Evolutionary conservation across 2,888 invertebrate genomes (phyloP).

Genomic region (Phaonia tiefii): DNA sequence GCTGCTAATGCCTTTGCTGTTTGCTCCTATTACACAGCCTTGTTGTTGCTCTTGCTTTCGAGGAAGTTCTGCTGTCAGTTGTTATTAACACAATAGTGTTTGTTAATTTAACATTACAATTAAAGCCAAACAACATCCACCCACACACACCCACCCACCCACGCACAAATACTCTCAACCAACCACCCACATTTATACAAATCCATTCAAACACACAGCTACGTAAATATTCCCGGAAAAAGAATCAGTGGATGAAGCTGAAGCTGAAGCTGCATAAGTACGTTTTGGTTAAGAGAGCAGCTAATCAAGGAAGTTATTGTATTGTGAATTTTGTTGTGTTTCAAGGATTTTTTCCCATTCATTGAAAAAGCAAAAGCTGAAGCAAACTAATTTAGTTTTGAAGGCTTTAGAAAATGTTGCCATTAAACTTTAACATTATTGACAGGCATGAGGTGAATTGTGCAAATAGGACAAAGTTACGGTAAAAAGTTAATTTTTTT

Average conservation of each 20-base stretch:
- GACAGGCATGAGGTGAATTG: not conserved
- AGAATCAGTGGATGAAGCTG: slow-evolving; percentile 19
- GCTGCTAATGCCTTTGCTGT: not conserved
- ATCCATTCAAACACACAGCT: slow-evolving; percentile 3
- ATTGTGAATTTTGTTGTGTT: slow-evolving; percentile 34
- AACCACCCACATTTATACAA: not conserved
- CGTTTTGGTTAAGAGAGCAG: slow-evolving; percentile 40
- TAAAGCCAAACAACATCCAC: slow-evolving; percentile 44
- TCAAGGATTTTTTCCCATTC: slow-evolving; percentile 19
- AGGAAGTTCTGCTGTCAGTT: slow-evolving; percentile 60
- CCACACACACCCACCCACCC: not conserved
- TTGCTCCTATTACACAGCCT: not conserved
- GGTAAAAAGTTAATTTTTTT: too few species aligned
- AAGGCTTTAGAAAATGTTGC: slow-evolving; percentile 23
- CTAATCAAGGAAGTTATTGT: slow-evolving; percentile 65
- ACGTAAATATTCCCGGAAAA: slow-evolving; percentile 42
- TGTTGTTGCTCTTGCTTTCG: slow-evolving; percentile 32
- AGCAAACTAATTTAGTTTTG: slow-evolving; percentile 27
- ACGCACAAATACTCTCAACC: not conserved
- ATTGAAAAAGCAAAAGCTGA: not conserved
- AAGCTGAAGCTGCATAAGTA: slow-evolving; percentile 30
- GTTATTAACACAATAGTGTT: slow-evolving; percentile 63
- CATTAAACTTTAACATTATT: slow-evolving; percentile 12
- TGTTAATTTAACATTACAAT: slow-evolving; percentile 65
- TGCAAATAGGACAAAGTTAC: too few species aligned